phyloP scores from a whole-genome alignment of 1,140 invertebrate species.

The Caenorhabditis tropicalis region DNA sequence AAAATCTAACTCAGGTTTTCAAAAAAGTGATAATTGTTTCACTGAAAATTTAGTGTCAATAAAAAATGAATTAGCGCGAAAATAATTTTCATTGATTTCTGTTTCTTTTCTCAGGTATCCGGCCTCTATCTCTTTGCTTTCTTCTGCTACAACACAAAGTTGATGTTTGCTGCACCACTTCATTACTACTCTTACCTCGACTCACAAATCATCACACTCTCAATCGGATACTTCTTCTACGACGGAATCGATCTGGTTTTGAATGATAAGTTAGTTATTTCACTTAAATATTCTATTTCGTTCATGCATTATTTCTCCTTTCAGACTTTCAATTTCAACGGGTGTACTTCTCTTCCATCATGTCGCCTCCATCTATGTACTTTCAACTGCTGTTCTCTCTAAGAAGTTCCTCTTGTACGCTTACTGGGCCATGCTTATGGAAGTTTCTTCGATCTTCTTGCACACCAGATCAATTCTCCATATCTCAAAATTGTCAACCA shows the following conservation, averaged over 20 bases:
- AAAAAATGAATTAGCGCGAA: not conserved
- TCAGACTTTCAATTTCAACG: constrained; percentile 45
- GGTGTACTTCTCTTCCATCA: constrained; percentile 53
- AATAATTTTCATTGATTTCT: not conserved
- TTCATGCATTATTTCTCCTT: not conserved
- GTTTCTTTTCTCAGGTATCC: constrained; percentile 30
- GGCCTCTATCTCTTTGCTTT: constrained; percentile 42
- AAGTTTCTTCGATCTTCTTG: constrained; percentile 54
- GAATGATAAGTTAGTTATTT: constrained; percentile 46
- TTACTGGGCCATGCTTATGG: constrained; percentile 57
- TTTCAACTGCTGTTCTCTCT: constrained; percentile 43
- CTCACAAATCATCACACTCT: constrained; percentile 51
- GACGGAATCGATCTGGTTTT: constrained; percentile 52
- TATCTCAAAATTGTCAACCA: constrained; percentile 39
- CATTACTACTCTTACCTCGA: constrained; percentile 50
- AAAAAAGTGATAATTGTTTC: no score
- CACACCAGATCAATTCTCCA: constrained; percentile 54
- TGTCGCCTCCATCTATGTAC: constrained; percentile 51
- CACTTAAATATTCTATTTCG: not conserved
- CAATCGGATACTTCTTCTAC: constrained; percentile 57
- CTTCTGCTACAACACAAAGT: constrained; percentile 40
- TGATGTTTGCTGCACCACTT: constrained; percentile 54
- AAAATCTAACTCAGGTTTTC: no score
- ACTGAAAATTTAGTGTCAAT: no score
- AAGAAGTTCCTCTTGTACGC: constrained; percentile 56